Conservation (phyloP, 2,797 vertebrate genomes). For the Neosilurus mollespiculum region DNA sequence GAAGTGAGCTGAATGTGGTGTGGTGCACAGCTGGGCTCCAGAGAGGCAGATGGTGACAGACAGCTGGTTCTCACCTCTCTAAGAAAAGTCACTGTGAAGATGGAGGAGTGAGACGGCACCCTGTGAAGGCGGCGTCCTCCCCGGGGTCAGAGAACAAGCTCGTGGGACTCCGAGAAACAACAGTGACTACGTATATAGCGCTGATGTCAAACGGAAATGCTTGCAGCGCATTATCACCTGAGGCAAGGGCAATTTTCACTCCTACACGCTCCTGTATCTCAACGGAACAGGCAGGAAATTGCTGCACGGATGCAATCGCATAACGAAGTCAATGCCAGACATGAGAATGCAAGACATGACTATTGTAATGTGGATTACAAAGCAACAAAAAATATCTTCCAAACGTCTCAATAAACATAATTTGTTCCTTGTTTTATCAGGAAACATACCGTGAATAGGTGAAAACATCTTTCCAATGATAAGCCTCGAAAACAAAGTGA, state of each 20-base stretch:
- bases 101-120: constrained; percentile 38
- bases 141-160: constrained; percentile 46
- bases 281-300: constrained; percentile 42
- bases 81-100: constrained; percentile 44
- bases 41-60: constrained; percentile 57
- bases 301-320: constrained; percentile 10
- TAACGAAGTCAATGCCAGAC: neutral
- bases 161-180: constrained; percentile 36
- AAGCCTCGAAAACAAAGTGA: neutral
- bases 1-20: constrained; percentile 45
- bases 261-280: constrained; percentile 43
- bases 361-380: neutral
- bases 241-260: constrained; percentile 58
- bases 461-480: neutral
- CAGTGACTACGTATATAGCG: constrained; percentile 33
- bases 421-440: neutral
- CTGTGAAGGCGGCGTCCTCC: constrained; percentile 11
- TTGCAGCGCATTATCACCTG: constrained; percentile 57
- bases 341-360: neutral
- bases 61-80: constrained; percentile 59
- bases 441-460: neutral
- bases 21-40: constrained; percentile 50
- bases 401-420: neutral
- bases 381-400: neutral
- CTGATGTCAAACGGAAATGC: constrained; percentile 53